Evolutionary conservation across 2,113 vertebrate genomes (phyloP).

Genomic region (Apodemus sylvaticus): DNA sequence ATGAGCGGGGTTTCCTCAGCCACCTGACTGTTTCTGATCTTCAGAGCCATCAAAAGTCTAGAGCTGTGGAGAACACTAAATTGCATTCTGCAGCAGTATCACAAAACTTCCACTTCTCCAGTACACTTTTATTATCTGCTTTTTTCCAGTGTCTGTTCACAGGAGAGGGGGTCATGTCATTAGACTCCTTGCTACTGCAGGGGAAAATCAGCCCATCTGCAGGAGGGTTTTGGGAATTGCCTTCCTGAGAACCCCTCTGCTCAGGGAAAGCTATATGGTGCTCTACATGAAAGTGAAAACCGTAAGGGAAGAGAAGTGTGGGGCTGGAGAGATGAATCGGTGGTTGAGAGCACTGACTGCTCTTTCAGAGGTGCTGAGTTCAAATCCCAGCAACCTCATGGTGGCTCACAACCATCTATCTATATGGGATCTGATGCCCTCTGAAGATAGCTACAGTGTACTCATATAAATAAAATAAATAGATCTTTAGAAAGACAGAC

Average conservation of each 20-base stretch:
- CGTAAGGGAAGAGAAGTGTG: background rate
- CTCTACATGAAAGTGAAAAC: background rate
- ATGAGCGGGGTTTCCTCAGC: background rate
- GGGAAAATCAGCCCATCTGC: background rate
- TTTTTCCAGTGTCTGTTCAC: background rate
- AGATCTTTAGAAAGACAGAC: too few species aligned
- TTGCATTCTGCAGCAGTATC: background rate
- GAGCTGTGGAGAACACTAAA: background rate
- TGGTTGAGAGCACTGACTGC: too few species aligned
- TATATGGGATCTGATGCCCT: too few species aligned
- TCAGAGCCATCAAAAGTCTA: background rate
- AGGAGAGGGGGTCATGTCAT: background rate
- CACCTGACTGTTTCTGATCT: background rate
- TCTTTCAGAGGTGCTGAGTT: too few species aligned
- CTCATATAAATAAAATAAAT: too few species aligned
- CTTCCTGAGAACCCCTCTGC: background rate
- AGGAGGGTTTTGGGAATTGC: too few species aligned
- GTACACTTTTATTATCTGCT: background rate
- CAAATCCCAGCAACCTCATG: too few species aligned
- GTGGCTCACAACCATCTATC: too few species aligned
- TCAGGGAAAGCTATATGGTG: background rate
- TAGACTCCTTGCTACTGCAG: background rate
- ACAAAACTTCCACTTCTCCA: background rate
- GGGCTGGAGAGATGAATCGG: too few species aligned
- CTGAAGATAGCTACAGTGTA: too few species aligned